A percentile compares a stretch with the other conserved stretches of the same genome.
phyloP scores from a whole-genome alignment of 92 coral and sea anemone species.

The Porites divaricata region DNA sequence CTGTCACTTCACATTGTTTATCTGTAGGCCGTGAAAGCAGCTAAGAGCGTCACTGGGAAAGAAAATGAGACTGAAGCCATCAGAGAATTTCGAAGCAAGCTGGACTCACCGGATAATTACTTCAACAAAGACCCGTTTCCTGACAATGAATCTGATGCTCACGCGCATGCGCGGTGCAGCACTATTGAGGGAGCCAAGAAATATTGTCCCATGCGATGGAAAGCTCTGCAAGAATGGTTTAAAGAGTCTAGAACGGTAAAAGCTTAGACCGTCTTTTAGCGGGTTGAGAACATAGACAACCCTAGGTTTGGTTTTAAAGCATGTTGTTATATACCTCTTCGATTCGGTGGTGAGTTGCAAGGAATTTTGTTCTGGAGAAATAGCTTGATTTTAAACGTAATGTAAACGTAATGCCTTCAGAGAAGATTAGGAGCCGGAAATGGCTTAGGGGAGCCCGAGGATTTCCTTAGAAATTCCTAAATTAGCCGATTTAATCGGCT shows the following conservation, averaged over 20 bases:
- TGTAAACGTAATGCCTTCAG: too few species aligned
- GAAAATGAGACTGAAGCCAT: slow-evolving; percentile 65
- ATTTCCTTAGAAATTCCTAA: too few species aligned
- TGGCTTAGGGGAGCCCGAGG: too few species aligned
- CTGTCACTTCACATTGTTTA: background rate
- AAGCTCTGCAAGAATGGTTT: slow-evolving; percentile 76
- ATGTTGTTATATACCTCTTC: too few species aligned
- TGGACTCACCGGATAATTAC: slow-evolving; percentile 67
- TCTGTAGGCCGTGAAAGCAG: slow-evolving; percentile 69
- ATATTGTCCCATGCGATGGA: slow-evolving; percentile 86
- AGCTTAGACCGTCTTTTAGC: background rate
- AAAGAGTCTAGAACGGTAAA: slow-evolving; percentile 77
- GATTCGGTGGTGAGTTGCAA: background rate
- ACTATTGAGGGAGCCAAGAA: slow-evolving; percentile 77
- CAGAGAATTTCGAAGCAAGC: slow-evolving; percentile 61
- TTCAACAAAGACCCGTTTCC: slow-evolving; percentile 83
- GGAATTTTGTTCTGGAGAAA: too few species aligned
- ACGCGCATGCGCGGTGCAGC: slow-evolving; percentile 79
- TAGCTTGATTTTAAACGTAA: too few species aligned
- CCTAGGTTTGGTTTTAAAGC: too few species aligned
- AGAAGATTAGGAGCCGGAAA: too few species aligned
- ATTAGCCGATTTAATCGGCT: too few species aligned
- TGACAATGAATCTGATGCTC: slow-evolving; percentile 74
- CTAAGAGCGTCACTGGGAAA: slow-evolving; percentile 60
- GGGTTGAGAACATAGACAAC: background rate